Base-by-base conservation (phyloP, 2,113 vertebrate genomes). In the Mugil cephalus region DNA sequence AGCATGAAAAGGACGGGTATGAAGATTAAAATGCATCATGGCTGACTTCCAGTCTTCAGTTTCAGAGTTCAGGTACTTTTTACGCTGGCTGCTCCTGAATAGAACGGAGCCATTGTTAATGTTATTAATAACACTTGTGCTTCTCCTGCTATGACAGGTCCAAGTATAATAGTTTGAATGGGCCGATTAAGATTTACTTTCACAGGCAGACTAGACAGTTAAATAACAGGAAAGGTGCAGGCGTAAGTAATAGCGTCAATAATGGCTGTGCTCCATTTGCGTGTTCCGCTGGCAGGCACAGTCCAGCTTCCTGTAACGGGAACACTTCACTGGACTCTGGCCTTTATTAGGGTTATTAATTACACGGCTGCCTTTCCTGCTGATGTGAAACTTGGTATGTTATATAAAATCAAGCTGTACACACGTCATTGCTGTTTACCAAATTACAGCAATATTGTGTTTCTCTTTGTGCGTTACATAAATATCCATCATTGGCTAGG, bases 51-150 rank as follows among this genome's bases (percentile, higher is more conserved):
- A n/a, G 24, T 30, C n/a, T 55, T 12, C 10, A 8, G 0, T 68
- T 56, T 36, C 9, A 36, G 12, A 0, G 0, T 45, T 17, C 6
- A 2, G 6, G 42, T 45, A 6, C 42, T 45, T 45, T 45, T 5
- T 14, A 45, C 2, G 14, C 42, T 7, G 42, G 14, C 14, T 6
- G 43, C 43, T n/a, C 43, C n/a, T 45, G 43, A 45, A 45, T 14
- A 45, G 43, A 45, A 45, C 43, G n/a, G 15, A 45, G 15, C 43
- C 43, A 30, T 30, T 30, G 24, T 30, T 30, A 30, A 30, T 30
- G 24, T 30, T 30, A 30, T 30, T 30, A 30, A 2, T 30, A 30
- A 30, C 24, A 30, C 24, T 30, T 30, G 24, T 30, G 24, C 24
- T 30, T 30, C 5, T 30, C 24, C 24, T 30, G 24, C 24, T 30